Conservation (phyloP, 1,140 invertebrate species). For the Pteromalus puparum region DNA sequence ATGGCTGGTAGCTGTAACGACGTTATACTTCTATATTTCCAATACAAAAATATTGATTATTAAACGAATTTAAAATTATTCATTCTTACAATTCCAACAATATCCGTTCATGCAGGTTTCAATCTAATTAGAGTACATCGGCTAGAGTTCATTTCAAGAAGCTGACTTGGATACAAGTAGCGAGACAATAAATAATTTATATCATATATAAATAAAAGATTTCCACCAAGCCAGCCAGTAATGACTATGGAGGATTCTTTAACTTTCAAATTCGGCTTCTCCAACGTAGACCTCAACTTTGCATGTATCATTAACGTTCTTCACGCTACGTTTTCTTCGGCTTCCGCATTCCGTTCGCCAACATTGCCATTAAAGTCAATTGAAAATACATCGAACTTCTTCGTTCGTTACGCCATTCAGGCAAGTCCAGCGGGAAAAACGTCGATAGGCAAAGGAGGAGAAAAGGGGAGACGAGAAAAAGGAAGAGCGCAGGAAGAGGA, state of each 20-base stretch:
- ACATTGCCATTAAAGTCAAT: constrained; percentile 42
- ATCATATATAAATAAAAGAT: constrained; percentile 35
- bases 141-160: too few species aligned
- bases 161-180: not conserved
- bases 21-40: too few species aligned
- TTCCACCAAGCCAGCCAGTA: not conserved
- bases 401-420: constrained; percentile 51
- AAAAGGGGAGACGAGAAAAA: not conserved
- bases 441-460: constrained; percentile 28
- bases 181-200: constrained; percentile 35
- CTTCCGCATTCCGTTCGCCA: constrained; percentile 40
- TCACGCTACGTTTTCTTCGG: constrained; percentile 20
- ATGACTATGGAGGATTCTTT: constrained; percentile 29
- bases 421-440: not conserved
- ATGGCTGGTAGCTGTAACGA: too few species aligned
- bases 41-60: too few species aligned
- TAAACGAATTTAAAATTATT: too few species aligned
- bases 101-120: too few species aligned
- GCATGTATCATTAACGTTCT: constrained; percentile 47
- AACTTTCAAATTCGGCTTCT: constrained; percentile 37
- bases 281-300: constrained; percentile 38
- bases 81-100: too few species aligned
- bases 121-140: too few species aligned
- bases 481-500: not conserved
- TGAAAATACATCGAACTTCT: constrained; percentile 52